Base-by-base conservation (phyloP, 2,888 invertebrate species). In the Phortica magna region DNA sequence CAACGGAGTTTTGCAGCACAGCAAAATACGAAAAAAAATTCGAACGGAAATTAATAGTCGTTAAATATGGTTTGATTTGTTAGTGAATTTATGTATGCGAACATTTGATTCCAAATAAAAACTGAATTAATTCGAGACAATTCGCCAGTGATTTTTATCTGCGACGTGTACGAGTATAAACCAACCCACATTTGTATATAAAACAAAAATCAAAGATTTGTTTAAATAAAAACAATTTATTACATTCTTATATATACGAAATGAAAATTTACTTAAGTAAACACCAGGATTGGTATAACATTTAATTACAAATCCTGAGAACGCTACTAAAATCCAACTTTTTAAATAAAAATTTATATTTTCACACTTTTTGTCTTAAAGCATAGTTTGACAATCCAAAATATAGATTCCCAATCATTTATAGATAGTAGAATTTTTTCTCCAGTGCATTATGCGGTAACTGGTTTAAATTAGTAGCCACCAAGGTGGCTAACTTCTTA, bases 401-500 rank as follows among this genome's bases (percentile, higher is more conserved):
- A 31, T 31, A 4, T 2, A 31, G 31, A 31, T 31, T 2, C 31
- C 31, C 31, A 0, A 31, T 1, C 10, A 17, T 22, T 93, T 94
- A 96, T 70, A 96, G 92, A 91, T 95, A 96, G 87, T 95, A 96
- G 0, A 96, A 92, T 0, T 95, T 93, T 39, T 94, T 94, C 70
- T 93, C 94, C n/a, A 96, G 92, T 0, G 93, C 92, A 73, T 93
- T 92, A 77, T 94, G 93, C 0, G 96, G 96, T 0, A 96, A 95
- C 48, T 93, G 92, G 86, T 98, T 97, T 1, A 98, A 93, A 39
- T 94, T 94, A 89, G 98, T 97, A 0, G 95, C 96, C 0, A 96
- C 96, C 5, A 98, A 93, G 90, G 97, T 98, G 0, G 98, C 98
- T 78, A 98, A 92, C 87, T 98, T 98, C 90, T 98, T 98, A 0